phyloP scores from a whole-genome alignment of 2,888 invertebrate genomes.

The Scaptomyza tumidula region DNA sequence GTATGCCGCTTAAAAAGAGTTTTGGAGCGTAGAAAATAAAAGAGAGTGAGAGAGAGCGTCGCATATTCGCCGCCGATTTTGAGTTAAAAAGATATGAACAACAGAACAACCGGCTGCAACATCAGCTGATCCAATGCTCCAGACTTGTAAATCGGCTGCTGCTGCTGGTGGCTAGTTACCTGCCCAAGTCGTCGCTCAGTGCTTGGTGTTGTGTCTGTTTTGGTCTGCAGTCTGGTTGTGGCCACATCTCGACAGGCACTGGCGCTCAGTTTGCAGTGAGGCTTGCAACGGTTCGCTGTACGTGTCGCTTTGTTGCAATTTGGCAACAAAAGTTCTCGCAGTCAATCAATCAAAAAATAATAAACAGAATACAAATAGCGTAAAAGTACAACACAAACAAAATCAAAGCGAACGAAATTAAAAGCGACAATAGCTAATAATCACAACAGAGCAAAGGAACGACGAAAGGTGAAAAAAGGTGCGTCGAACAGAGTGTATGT shows the following conservation, averaged over 20 bases:
- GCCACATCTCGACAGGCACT: conserved; percentile 28
- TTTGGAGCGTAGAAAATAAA: neutral
- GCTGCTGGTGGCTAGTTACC: conserved; percentile 39
- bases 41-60: conserved; percentile 3
- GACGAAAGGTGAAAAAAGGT: conserved; percentile 34
- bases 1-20: neutral
- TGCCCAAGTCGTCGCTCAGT: conserved; percentile 33
- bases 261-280: conserved; percentile 57
- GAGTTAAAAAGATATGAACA: conserved; percentile 29
- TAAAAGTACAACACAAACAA: conserved; percentile 8
- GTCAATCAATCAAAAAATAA: conserved; percentile 6
- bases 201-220: conserved; percentile 15
- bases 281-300: conserved; percentile 49
- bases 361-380: neutral
- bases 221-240: conserved; percentile 30
- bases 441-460: neutral
- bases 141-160: conserved; percentile 30
- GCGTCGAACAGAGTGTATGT: conserved; percentile 15
- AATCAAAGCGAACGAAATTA: conserved; percentile 1
- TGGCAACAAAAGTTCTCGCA: conserved; percentile 24
- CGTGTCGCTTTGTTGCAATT: conserved; percentile 27
- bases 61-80: conserved; percentile 46
- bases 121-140: conserved; percentile 63
- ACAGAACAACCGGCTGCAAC: conserved; percentile 63
- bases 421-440: neutral